phyloP scores from a whole-genome alignment of 2,113 vertebrate species.

The Sylvia atricapilla region DNA sequence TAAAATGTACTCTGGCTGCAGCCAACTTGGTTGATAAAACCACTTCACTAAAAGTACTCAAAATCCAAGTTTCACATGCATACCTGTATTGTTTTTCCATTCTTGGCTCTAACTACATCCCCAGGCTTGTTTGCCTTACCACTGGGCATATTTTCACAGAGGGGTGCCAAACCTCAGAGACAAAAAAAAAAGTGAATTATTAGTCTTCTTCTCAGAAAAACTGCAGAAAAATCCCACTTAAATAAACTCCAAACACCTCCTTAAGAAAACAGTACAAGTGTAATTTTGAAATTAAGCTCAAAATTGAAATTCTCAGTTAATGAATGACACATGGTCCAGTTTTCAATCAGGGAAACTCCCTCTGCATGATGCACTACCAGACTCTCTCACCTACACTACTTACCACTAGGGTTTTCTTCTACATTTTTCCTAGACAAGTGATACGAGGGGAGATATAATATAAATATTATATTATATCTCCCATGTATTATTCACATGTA shows the following conservation, averaged over 20 bases:
- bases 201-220: not conserved
- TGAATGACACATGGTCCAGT: not conserved
- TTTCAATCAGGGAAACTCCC: not conserved
- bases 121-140: slow-evolving; percentile 94
- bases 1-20: not conserved
- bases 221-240: not conserved
- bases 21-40: not conserved
- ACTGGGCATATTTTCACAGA: slow-evolving; percentile 98
- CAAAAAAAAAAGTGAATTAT: not conserved
- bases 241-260: not conserved
- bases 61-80: not conserved
- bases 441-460: not conserved
- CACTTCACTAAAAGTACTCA: not conserved
- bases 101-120: slow-evolving; percentile 90
- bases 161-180: slow-evolving; percentile 85
- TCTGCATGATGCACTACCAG: not conserved
- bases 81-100: slow-evolving; percentile 99
- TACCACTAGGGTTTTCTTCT: not conserved
- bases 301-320: not conserved
- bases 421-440: not conserved
- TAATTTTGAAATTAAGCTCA: not conserved
- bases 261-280: not conserved
- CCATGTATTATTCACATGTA: not conserved
- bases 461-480: not conserved
- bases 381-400: not conserved